Conservation (phyloP, 2,797 vertebrate genomes). For the Diglossa cyanea region DNA sequence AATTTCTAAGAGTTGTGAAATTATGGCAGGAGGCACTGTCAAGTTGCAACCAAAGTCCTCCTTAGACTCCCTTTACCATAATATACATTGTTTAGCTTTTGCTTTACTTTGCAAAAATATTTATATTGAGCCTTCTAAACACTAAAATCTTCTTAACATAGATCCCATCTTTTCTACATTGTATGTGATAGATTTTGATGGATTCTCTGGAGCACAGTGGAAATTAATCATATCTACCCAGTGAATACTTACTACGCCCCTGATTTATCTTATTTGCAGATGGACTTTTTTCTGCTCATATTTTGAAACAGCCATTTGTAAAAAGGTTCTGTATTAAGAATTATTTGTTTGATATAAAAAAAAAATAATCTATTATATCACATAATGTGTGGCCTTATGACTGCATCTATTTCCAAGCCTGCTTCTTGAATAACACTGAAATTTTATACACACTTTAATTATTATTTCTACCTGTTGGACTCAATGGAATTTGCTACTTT, state of each 20-base stretch:
- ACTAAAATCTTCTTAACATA: constrained; percentile 10
- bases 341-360: not conserved
- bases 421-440: not conserved
- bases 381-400: not conserved
- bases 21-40: not conserved
- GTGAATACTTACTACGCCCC: not conserved
- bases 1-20: not conserved
- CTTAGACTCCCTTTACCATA: not conserved
- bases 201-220: not conserved
- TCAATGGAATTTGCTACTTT: not conserved
- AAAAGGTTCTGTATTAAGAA: not conserved
- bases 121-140: constrained; percentile 5
- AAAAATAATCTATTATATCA: not conserved
- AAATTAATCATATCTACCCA: not conserved
- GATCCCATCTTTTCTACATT: constrained; percentile 18
- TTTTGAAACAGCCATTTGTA: not conserved
- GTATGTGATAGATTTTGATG: constrained; percentile 2
- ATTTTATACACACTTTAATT: not conserved
- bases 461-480: not conserved
- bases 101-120: constrained; percentile 5
- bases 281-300: not conserved
- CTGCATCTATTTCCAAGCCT: not conserved
- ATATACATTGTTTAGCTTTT: not conserved
- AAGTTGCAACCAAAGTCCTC: not conserved
- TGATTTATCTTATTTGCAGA: not conserved